A percentile compares a stretch with the other conserved stretches of the same genome.
These are phyloP conservation scores for Capreolus pygargus DNA, from an alignment of 2,113 vertebrate species.

Conservation along the genomic window DNA sequence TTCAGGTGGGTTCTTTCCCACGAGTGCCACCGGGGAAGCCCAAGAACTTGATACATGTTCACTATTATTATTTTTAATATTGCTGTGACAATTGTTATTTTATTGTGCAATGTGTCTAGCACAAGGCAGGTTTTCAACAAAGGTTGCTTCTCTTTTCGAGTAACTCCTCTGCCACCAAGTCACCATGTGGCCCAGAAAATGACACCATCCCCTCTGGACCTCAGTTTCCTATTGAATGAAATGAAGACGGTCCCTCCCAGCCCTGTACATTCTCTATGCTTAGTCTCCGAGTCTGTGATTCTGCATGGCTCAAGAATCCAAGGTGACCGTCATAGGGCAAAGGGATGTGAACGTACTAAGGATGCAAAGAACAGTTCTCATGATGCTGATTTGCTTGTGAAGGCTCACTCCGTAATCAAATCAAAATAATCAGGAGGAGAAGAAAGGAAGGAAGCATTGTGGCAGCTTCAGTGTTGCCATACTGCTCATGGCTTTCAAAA, in stretches of 20 bases:
- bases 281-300: not conserved
- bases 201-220: not conserved
- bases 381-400: not conserved
- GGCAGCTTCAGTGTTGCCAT: not conserved
- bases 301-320: not conserved
- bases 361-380: not conserved
- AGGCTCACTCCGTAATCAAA: not conserved
- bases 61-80: not conserved
- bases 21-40: not conserved
- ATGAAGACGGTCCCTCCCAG: not conserved
- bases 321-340: not conserved
- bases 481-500: not conserved
- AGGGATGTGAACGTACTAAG: not conserved
- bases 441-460: not conserved
- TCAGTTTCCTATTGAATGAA: not conserved
- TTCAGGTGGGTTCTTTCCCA: not conserved
- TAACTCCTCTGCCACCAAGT: not conserved
- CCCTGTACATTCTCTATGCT: fast-evolving
- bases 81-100: not conserved
- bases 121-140: not conserved
- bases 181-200: not conserved
- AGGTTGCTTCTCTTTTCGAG: not conserved
- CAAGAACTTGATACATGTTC: not conserved
- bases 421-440: not conserved
- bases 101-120: not conserved